A percentile compares a stretch with the other conserved stretches of the same genome.
phyloP scores from a whole-genome alignment of 2,797 vertebrate species.

The Sebastiscus tertius region DNA sequence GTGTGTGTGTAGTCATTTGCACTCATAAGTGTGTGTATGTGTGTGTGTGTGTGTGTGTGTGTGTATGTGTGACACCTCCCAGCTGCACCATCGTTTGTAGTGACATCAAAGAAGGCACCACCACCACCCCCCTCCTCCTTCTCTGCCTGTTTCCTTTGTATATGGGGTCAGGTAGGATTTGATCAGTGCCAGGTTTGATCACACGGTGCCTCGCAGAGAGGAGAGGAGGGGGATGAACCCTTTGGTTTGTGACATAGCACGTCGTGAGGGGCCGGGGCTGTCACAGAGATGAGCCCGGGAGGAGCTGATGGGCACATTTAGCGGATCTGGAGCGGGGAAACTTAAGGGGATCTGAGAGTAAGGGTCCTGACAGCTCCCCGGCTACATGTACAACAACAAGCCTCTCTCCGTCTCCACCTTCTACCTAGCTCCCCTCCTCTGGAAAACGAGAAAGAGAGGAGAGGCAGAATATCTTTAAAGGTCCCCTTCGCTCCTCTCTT shows the following conservation, averaged over 20 bases:
- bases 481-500: constrained; percentile 32
- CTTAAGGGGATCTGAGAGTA: constrained; percentile 70
- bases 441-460: neutral
- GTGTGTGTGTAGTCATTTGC: constrained; percentile 48
- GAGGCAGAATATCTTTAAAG: constrained; percentile 47
- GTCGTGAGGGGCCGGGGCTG: constrained; percentile 65
- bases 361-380: constrained; percentile 70
- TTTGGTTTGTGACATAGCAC: constrained; percentile 80
- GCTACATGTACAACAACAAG: constrained; percentile 55
- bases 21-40: constrained; percentile 40
- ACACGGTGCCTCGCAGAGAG: constrained; percentile 65
- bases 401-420: constrained; percentile 38
- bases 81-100: constrained; percentile 80
- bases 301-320: constrained; percentile 73
- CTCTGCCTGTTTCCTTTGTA: constrained; percentile 67
- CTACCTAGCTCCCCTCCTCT: constrained; percentile 24
- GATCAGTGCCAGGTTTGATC: constrained; percentile 85
- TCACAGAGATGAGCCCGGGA: constrained; percentile 72
- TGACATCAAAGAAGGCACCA: constrained; percentile 80
- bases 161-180: constrained; percentile 79
- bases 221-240: constrained; percentile 57
- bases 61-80: constrained; percentile 62
- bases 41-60: constrained; percentile 14
- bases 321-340: constrained; percentile 59
- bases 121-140: constrained; percentile 19